Base-by-base conservation (phyloP, 2,113 vertebrate species). In the Jacana jacana region DNA sequence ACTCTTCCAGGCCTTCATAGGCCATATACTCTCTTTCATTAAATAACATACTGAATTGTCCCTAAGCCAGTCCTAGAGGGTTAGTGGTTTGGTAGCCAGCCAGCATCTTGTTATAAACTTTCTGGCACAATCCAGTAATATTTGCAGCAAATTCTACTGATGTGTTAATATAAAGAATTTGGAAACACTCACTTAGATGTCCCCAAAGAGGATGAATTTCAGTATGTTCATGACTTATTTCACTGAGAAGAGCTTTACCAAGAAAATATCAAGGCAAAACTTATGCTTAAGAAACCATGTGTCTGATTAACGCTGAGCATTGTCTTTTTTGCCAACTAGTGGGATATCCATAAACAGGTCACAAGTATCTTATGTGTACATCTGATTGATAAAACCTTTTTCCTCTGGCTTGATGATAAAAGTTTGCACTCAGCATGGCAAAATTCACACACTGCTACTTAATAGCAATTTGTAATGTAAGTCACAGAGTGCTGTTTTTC, bases 141-240 rank as follows among this genome's bases (percentile, higher is more conserved):
- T 75, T 95, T 86, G 66, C 82, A 91, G 86, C 78, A 94, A 96
- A 89, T 66, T 70, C 83, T 92, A 57, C 51, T 90, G 86, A 89
- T 85, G 78, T 85, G 49, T 81, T 96, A 91, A 97, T 9, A 2
- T 81, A 88, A 77, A 70, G 92, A 95, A 93, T 95, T 95, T 97
- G 70, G 88, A 95, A 97, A 86, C 58, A 27, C 40, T 95, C 5
- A 1, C 70, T 92, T 42, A 73, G 54, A 78, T 37, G 58, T 95
- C 96, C 77, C 96, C 35, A 64, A 95, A 91, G 95, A 85, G 6
- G 5, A 80, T 70, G 78, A 77, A 82, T 81, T 92, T 91, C 71
- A 85, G 52, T 77, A 42, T 24, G 91, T 91, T 83, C 66, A 77
- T 57, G 52, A 88, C 44, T 78, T 88, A 52, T 51, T 92, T 91